Evolutionary conservation across 2,797 vertebrate genomes (phyloP).

Genomic region (Loris lydekkerianus): DNA sequence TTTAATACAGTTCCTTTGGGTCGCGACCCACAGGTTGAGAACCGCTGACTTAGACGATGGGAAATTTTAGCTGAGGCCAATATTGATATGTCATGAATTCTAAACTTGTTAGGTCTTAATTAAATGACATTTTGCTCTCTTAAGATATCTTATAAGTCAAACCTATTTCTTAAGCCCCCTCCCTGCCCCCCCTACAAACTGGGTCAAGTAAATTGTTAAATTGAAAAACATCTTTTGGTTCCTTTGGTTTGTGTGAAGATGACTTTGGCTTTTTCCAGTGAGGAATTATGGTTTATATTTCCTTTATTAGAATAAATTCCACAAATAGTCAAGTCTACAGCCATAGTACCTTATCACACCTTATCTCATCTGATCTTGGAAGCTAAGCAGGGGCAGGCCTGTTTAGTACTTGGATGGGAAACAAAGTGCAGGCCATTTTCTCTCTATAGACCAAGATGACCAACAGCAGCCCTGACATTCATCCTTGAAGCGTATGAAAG

Average conservation of each 20-base stretch:
- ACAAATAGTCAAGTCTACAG: neutral
- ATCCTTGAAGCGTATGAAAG: neutral
- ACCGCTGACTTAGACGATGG: neutral
- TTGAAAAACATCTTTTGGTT: neutral
- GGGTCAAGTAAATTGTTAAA: neutral
- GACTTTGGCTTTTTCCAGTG: slow-evolving; percentile 7
- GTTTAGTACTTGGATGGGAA: neutral
- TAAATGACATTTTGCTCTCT: slow-evolving; percentile 29
- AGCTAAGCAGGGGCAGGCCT: too few species aligned
- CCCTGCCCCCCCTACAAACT: neutral
- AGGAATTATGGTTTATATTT: neutral
- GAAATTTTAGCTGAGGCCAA: slow-evolving; percentile 5
- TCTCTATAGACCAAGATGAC: neutral
- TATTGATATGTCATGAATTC: slow-evolving; percentile 1
- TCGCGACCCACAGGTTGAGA: too few species aligned
- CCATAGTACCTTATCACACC: too few species aligned
- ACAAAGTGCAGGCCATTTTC: neutral
- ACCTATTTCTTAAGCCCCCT: neutral
- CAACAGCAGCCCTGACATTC: neutral
- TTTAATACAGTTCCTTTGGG: too few species aligned
- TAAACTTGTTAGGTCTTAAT: slow-evolving; percentile 16
- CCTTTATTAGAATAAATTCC: neutral
- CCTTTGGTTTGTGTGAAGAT: neutral
- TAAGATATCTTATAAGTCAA: slow-evolving; percentile 15
- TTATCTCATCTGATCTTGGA: too few species aligned